Percentiles rank a stretch among this genome's conserved stretches.
Conservation (phyloP, 2,797 vertebrate genomes). For the Epinephelus awoara region DNA sequence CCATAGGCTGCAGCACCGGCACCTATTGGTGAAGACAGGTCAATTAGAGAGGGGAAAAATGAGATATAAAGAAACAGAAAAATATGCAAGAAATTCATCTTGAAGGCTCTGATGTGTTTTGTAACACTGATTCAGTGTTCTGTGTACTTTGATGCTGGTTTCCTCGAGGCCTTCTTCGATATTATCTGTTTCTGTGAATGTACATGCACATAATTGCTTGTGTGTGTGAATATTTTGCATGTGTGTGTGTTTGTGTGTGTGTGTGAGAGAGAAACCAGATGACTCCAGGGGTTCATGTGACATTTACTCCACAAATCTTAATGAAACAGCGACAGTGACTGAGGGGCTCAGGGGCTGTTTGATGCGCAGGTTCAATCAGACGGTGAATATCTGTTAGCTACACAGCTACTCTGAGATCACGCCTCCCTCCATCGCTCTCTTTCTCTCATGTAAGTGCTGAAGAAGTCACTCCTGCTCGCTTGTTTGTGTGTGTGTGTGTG, state of each 20-base stretch:
- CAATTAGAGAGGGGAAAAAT: neutral
- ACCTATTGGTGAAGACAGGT: constrained; percentile 84
- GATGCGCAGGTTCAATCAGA: constrained; percentile 66
- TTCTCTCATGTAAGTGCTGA: constrained; percentile 30
- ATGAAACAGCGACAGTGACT: constrained; percentile 64
- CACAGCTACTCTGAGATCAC: constrained; percentile 48
- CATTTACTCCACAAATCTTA: constrained; percentile 74
- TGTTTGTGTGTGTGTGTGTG: constrained; percentile 32
- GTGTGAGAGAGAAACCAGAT: constrained; percentile 18
- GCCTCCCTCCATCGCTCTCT: neutral
- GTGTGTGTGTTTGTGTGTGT: constrained; percentile 18
- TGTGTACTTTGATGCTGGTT: constrained; percentile 16
- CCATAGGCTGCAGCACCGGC: constrained; percentile 95
- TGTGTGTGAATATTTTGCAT: constrained; percentile 7
- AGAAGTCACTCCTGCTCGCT: constrained; percentile 37
- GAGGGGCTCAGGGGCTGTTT: constrained; percentile 61
- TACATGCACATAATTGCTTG: constrained; percentile 1
- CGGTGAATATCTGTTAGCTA: constrained; percentile 57
- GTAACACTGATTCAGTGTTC: constrained; percentile 6
- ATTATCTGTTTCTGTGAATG: constrained; percentile 27
- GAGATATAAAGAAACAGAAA: constrained; percentile 9
- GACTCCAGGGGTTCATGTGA: constrained; percentile 65
- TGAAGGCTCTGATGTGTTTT: constrained; percentile 15
- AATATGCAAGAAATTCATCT: neutral
- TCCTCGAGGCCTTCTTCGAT: constrained; percentile 26